Evolutionary conservation across 2,888 invertebrate genomes (phyloP).

Genomic region (Machimus rusticus): DNA sequence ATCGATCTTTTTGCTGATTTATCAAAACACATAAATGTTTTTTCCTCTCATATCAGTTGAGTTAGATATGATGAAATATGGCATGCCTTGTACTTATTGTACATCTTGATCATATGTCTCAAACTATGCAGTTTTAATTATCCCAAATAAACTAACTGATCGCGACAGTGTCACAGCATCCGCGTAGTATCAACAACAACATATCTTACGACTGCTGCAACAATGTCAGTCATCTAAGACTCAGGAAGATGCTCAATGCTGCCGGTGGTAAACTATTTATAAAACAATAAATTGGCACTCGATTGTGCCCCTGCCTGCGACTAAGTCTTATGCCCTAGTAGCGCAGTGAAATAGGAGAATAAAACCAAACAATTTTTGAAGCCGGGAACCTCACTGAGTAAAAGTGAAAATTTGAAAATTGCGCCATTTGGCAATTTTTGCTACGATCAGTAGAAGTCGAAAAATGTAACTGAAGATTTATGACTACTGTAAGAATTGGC

Average conservation of each 20-base stretch:
- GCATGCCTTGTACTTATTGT: background rate
- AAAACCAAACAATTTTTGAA: background rate
- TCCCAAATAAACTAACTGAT: background rate
- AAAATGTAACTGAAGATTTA: background rate
- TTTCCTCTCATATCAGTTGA: background rate
- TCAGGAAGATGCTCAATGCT: slow-evolving; percentile 1
- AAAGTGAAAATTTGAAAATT: slow-evolving; percentile 10
- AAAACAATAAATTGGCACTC: slow-evolving; percentile 43
- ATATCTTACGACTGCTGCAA: background rate
- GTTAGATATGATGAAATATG: too few relatives aligned
- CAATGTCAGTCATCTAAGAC: background rate
- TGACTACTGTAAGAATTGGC: background rate
- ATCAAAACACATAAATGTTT: background rate
- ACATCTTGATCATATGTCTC: background rate
- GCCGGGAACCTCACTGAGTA: background rate
- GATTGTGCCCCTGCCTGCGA: background rate
- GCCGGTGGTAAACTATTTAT: slow-evolving; percentile 39
- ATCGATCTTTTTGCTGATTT: background rate
- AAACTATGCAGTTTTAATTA: background rate
- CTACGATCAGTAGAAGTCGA: background rate
- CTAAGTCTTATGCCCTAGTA: background rate
- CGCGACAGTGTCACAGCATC: background rate
- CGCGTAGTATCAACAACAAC: background rate
- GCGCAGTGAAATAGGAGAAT: background rate
- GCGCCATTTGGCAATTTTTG: background rate